Conservation (phyloP, 2,113 vertebrate genomes). For the Sturnira hondurensis region DNA sequence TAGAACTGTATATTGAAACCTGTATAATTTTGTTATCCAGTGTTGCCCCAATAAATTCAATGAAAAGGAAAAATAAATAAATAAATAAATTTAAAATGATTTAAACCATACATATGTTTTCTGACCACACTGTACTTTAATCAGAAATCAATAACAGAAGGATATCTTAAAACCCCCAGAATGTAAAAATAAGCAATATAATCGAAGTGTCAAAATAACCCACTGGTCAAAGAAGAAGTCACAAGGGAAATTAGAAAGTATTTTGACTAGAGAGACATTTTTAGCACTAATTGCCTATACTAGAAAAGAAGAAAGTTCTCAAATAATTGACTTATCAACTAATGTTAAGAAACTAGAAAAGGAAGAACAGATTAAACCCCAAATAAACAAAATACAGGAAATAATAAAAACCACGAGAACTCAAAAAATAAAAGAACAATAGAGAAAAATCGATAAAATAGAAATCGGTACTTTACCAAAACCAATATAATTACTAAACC, state of each 20-base stretch:
- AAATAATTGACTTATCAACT: not conserved
- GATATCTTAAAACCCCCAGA: not conserved
- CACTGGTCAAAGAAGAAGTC: no score
- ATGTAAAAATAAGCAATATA: not conserved
- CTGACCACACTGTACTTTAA: not conserved
- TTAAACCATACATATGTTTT: not conserved
- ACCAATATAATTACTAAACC: not conserved
- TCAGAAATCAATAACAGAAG: not conserved
- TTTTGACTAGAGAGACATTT: not conserved
- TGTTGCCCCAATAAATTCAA: no score
- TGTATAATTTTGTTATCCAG: no score
- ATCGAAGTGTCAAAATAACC: not conserved
- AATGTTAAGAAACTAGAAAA: not conserved
- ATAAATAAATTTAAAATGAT: not conserved
- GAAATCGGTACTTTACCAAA: not conserved
- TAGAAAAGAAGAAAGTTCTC: not conserved
- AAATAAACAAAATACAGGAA: no score
- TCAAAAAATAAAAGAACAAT: no score
- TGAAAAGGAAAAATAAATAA: no score
- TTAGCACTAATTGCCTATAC: not conserved
- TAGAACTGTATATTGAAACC: no score
- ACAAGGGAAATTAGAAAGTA: not conserved
- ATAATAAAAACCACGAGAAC: no score
- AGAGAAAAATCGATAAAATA: not conserved
- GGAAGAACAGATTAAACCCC: no score